These are phyloP conservation scores for Galeopterus variegatus DNA, from an alignment of 2,113 vertebrate species.

Conservation along the genomic window DNA sequence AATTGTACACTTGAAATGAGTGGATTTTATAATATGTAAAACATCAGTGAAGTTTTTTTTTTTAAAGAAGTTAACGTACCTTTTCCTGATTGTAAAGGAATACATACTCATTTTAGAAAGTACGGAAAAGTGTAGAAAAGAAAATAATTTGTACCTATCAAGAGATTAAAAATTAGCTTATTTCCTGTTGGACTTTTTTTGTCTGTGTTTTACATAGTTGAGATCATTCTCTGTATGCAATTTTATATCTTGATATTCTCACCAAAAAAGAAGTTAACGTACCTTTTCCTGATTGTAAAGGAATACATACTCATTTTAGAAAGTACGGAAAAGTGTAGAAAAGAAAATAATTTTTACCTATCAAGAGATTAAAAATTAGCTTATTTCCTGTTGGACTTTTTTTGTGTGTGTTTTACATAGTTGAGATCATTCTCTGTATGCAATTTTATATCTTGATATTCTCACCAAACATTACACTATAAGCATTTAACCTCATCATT, in stretches of 20 bases:
- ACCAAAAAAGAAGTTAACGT: background rate
- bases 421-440: background rate
- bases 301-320: slow-evolving; percentile 12
- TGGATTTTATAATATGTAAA: slow-evolving; percentile 16
- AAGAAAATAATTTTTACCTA: slow-evolving; percentile 15
- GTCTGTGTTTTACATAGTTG: background rate
- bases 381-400: background rate
- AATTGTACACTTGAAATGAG: background rate
- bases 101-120: slow-evolving; percentile 13
- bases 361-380: background rate
- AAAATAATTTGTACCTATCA: background rate
- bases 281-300: background rate
- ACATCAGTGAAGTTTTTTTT: background rate
- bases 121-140: background rate
- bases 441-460: slow-evolving; percentile 37
- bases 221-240: background rate
- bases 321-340: background rate
- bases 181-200: background rate
- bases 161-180: slow-evolving; percentile 17
- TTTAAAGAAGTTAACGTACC: background rate
- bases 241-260: slow-evolving; percentile 37
- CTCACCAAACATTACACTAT: background rate
- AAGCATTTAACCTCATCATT: background rate
- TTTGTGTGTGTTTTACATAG: background rate
- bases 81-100: slow-evolving; percentile 24